A percentile compares a stretch with the other conserved stretches of the same genome.
phyloP scores from a whole-genome alignment of 2,888 invertebrate genomes.

The Drosophila meridiana region DNA sequence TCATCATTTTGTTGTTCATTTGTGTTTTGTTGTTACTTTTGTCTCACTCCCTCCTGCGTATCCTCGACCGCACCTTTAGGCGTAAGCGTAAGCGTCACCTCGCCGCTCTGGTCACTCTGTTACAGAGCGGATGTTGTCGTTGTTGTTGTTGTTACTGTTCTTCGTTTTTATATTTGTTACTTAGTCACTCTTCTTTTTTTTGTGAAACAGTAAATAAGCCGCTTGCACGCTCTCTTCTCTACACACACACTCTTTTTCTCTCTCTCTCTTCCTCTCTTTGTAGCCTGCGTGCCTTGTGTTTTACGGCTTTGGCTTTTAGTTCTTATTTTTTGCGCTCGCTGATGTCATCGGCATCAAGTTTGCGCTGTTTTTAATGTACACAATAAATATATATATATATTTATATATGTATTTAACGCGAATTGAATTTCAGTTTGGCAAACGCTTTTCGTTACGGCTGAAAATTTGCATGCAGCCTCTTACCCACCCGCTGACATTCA shows the following conservation, averaged over 20 bases:
- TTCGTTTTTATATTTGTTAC: slow-evolving; percentile 21
- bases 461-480: slow-evolving; percentile 25
- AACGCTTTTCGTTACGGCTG: slow-evolving; percentile 22
- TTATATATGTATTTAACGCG: slow-evolving; percentile 12
- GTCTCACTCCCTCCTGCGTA: slow-evolving; percentile 11
- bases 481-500: background rate
- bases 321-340: slow-evolving; percentile 39
- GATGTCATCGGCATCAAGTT: slow-evolving; percentile 52
- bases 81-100: slow-evolving; percentile 13
- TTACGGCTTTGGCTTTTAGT: slow-evolving; percentile 27
- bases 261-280: slow-evolving; percentile 10
- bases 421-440: slow-evolving; percentile 37
- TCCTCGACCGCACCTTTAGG: slow-evolving; percentile 53
- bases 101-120: slow-evolving; percentile 36
- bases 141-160: slow-evolving; percentile 7
- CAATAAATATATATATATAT: slow-evolving; percentile 17
- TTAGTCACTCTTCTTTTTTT: slow-evolving; percentile 43
- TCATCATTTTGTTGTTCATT: slow-evolving; percentile 17
- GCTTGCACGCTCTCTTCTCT: slow-evolving; percentile 21
- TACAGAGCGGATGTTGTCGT: slow-evolving; percentile 6
- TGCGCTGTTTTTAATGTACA: slow-evolving; percentile 26
- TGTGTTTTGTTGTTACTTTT: slow-evolving; percentile 18
- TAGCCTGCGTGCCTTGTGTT: slow-evolving; percentile 32
- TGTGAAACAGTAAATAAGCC: slow-evolving; percentile 42
- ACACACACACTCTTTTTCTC: slow-evolving; percentile 10